phyloP scores from a whole-genome alignment of 2,888 invertebrate species.

The Noctua janthe region DNA sequence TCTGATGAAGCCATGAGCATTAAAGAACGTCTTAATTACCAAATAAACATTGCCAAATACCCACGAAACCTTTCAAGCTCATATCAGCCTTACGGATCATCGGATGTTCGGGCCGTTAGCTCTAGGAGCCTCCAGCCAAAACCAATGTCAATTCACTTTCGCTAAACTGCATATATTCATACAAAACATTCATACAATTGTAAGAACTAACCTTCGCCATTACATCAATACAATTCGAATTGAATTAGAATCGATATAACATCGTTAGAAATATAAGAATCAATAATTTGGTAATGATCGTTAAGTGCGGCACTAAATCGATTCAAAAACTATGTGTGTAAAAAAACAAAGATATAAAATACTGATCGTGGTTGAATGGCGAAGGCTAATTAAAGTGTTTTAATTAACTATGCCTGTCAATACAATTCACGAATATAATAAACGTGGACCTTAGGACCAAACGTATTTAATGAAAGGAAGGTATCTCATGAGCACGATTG shows the following conservation, averaged over 20 bases:
- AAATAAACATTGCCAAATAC: constrained; percentile 21
- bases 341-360: constrained; percentile 33
- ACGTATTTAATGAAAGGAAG: constrained; percentile 11
- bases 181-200: constrained; percentile 12
- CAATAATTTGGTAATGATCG: constrained; percentile 38
- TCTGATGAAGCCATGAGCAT: constrained; percentile 11
- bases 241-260: constrained; percentile 33
- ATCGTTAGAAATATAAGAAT: constrained; percentile 13
- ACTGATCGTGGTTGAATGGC: constrained; percentile 49
- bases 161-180: constrained; percentile 36
- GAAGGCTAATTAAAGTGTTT: constrained; percentile 54
- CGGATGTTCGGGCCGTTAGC: constrained; percentile 55
- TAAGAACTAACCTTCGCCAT: constrained; percentile 40
- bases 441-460: constrained; percentile 17
- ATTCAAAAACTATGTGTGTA: constrained; percentile 22
- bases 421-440: constrained; percentile 43
- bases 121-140: constrained; percentile 38
- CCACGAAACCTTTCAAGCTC: constrained; percentile 31
- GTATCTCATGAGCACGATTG: constrained; percentile 14
- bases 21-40: constrained; percentile 26
- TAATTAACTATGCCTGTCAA: constrained; percentile 52
- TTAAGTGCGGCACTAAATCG: constrained; percentile 33
- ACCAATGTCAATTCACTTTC: constrained; percentile 64
- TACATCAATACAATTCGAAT: constrained; percentile 29
- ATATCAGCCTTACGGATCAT: constrained; percentile 53